These are phyloP conservation scores for Chitala chitala DNA, from an alignment of 2,113 vertebrate species.

Conservation along the genomic window DNA sequence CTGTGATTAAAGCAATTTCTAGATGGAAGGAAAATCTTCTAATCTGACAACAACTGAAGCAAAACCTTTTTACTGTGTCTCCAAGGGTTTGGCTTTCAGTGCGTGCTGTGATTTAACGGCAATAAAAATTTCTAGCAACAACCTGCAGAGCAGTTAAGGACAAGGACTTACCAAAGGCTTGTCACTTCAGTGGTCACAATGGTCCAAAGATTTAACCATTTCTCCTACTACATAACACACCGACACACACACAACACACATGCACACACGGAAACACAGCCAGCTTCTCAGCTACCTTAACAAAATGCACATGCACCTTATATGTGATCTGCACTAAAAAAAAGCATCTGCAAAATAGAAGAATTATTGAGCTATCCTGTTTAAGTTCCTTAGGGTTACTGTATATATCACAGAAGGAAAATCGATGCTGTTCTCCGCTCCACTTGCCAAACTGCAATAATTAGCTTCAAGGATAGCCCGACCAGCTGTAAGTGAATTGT, in stretches of 20 bases:
- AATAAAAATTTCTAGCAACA: too few relatives aligned
- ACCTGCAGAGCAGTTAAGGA: too few relatives aligned
- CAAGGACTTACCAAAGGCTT: too few relatives aligned
- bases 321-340: neutral
- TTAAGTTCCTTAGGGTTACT: conserved; percentile 1
- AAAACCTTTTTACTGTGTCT: neutral
- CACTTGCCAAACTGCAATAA: neutral
- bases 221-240: too few relatives aligned
- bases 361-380: neutral
- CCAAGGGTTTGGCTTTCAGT: neutral
- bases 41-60: conserved; percentile 19
- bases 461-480: neutral
- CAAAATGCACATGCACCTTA: conserved; percentile 1
- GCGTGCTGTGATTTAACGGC: too few relatives aligned
- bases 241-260: too few relatives aligned
- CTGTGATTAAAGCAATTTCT: conserved; percentile 35
- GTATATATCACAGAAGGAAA: neutral
- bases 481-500: neutral
- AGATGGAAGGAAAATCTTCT: conserved; percentile 22
- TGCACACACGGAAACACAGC: too few relatives aligned
- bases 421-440: neutral
- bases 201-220: too few relatives aligned
- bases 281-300: too few relatives aligned
- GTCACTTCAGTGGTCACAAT: too few relatives aligned
- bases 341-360: neutral